Evolutionary conservation across 2,797 vertebrate genomes (phyloP), one percentile per base, ranked within the genome.

Genomic region (Denticeps clupeoides): DNA sequence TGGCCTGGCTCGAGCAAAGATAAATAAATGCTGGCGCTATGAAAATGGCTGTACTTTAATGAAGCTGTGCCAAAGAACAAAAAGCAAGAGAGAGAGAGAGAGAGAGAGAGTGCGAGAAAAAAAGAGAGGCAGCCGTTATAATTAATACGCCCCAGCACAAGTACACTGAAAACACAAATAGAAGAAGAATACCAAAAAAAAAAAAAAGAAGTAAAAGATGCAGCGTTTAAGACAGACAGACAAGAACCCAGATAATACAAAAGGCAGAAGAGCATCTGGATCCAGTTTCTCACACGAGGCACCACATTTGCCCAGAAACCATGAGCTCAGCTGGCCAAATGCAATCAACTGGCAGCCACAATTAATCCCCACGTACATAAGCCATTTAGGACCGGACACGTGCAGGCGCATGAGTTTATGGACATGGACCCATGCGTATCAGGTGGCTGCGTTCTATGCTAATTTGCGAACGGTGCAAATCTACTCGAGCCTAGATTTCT

Each of bases 31-130:
- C 55, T 73, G 65, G 59, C 64, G 62, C 55, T 52, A 45, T 12
- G 53, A 65, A 69, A 69, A 64, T 35, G 60, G 58, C 67, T 46
- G 57, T 75, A 60, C 53, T 73, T 72, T 65, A 72, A 68, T 75
- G 69, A 75, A 55, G 57, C 68, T 72, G 62, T 70, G 69, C 72
- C 77, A 76, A 44, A 70, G 71, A 72, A 73, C 67, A 75, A 72
- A 64, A 75, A 62, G 64, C 25, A 25, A 29, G 35, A 7, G 3
- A n/a, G n/a, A n/a, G n/a, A n/a, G n/a, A n/a, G n/a, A n/a, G n/a
- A n/a, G n/a, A n/a, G n/a, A n/a, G n/a, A n/a, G n/a, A n/a, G 25
- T 19, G 24, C 11, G 52, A 53, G 27, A 67, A 69, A 72, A 71
- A 64, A 67, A 67, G 27, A 29, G 21, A 15, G 41, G 62, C 65